These are phyloP conservation scores for Littorina saxatilis DNA, from an alignment of 1,140 invertebrate genomes.

Conservation along the genomic window DNA sequence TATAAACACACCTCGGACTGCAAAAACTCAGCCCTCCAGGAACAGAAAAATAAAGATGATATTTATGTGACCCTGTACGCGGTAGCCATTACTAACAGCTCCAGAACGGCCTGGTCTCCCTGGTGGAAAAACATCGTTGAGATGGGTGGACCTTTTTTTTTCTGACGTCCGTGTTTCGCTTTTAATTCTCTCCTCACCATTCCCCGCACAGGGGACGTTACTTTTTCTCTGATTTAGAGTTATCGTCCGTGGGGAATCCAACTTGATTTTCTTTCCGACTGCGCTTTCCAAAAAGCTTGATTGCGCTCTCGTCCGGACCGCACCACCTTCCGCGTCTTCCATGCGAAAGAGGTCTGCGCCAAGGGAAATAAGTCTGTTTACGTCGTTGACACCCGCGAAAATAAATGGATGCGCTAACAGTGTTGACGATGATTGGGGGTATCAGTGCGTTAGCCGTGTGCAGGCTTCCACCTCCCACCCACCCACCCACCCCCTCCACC, in stretches of 20 bases:
- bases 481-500: too few relatives aligned
- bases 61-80: background rate
- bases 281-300: conserved; percentile 28
- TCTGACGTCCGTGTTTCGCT: background rate
- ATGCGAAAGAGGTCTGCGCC: conserved; percentile 23
- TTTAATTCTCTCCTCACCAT: conserved; percentile 16
- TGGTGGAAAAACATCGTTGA: too few relatives aligned
- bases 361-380: conserved; percentile 35
- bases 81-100: background rate
- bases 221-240: conserved; percentile 35
- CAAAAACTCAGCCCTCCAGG: background rate
- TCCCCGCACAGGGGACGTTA: conserved; percentile 3
- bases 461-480: background rate
- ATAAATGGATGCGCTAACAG: conserved; percentile 33
- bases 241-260: conserved; percentile 27
- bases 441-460: conserved; percentile 22
- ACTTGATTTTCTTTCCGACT: conserved; percentile 33
- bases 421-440: conserved; percentile 27
- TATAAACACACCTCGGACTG: background rate
- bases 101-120: background rate
- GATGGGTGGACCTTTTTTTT: too few relatives aligned
- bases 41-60: background rate
- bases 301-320: background rate
- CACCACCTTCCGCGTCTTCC: conserved; percentile 22
- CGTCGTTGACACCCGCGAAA: conserved; percentile 34